These are phyloP conservation scores for Uloborus plumipes DNA, from an alignment of 2,888 invertebrate genomes.

Conservation along the genomic window DNA sequence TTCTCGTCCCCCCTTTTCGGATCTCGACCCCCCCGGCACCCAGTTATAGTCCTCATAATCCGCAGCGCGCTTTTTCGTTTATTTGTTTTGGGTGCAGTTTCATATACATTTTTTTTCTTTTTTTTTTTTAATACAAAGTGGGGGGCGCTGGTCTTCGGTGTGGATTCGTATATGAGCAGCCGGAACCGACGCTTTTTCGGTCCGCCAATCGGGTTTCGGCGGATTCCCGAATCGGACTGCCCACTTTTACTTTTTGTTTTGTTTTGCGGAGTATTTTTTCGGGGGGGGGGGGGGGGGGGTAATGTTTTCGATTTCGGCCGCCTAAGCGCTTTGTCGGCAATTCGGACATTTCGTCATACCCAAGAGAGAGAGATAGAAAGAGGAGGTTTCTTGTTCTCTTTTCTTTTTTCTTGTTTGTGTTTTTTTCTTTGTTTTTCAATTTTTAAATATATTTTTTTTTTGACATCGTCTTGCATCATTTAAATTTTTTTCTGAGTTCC, in stretches of 20 bases:
- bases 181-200: conserved; percentile 29
- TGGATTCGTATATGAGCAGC: background rate
- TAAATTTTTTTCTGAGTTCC: no score
- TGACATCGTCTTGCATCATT: no score
- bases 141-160: conserved; percentile 23
- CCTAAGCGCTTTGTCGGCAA: background rate
- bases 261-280: background rate
- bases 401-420: no score
- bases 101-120: conserved; percentile 11
- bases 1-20: background rate
- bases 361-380: background rate
- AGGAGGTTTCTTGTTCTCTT: no score
- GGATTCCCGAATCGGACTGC: conserved; percentile 49
- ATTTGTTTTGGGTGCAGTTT: conserved; percentile 27
- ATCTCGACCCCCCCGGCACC: conserved; percentile 2
- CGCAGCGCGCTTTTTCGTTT: conserved; percentile 19
- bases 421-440: no score
- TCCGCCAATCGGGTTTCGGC: conserved; percentile 46
- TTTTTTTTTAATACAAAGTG: background rate
- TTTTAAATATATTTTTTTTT: no score
- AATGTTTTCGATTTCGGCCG: background rate
- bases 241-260: conserved; percentile 33
- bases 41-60: conserved; percentile 6
- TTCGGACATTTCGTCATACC: background rate
- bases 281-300: no score